phyloP scores from a whole-genome alignment of 2,888 invertebrate species.

The Ditula angustiorana region DNA sequence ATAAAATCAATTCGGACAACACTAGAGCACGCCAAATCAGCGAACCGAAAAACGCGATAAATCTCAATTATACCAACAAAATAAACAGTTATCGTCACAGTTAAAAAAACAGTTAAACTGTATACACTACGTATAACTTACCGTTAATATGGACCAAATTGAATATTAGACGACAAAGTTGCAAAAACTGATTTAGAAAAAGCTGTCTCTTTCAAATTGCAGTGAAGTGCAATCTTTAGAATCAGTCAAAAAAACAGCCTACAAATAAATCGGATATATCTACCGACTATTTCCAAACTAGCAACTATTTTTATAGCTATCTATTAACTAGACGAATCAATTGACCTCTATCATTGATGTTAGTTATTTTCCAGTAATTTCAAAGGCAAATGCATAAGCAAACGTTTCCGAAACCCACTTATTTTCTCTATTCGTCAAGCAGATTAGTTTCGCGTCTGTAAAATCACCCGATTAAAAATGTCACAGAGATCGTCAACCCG shows the following conservation, averaged over 20 bases:
- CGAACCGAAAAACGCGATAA: constrained; percentile 17
- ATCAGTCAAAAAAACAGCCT: neutral
- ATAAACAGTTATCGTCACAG: constrained; percentile 21
- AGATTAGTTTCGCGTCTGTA: neutral
- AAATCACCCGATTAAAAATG: constrained; percentile 10
- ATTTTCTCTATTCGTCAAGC: neutral
- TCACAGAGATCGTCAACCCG: constrained; percentile 38
- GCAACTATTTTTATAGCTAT: constrained; percentile 1
- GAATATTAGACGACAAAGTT: neutral
- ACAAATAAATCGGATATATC: neutral
- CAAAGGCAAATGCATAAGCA: too few relatives aligned
- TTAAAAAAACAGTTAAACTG: constrained; percentile 5
- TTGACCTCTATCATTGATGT: too few relatives aligned
- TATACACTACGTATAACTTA: neutral
- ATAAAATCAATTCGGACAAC: constrained; percentile 15
- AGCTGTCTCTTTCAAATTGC: neutral
- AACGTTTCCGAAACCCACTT: neutral
- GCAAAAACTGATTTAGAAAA: neutral
- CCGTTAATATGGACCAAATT: neutral
- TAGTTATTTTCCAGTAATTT: too few relatives aligned
- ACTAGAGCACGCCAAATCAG: neutral
- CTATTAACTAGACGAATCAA: too few relatives aligned
- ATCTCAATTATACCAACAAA: constrained; percentile 16
- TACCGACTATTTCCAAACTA: neutral
- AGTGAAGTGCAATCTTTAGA: neutral